These are phyloP conservation scores for Agapostemon virescens DNA, from an alignment of 2,888 invertebrate species.

Conservation along the genomic window DNA sequence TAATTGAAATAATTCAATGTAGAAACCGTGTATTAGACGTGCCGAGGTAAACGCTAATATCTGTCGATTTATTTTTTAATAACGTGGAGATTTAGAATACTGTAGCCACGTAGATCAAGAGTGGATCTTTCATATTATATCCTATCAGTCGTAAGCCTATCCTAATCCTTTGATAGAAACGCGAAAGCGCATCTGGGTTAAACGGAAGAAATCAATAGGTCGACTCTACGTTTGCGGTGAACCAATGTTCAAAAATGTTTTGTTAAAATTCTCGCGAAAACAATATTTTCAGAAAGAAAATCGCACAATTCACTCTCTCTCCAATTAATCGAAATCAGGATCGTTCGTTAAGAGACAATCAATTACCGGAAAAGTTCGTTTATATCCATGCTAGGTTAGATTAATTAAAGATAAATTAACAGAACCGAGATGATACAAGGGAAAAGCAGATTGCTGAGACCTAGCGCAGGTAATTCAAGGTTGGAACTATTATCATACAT, in stretches of 20 bases:
- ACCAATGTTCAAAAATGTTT: constrained; percentile 7
- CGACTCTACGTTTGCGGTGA: not conserved
- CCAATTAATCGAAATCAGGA: not conserved
- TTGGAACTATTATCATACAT: not conserved
- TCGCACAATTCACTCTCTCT: not conserved
- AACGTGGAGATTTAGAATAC: constrained; percentile 1
- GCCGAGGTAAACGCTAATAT: not conserved
- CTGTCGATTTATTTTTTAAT: constrained; percentile 23
- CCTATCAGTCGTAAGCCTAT: constrained; percentile 32
- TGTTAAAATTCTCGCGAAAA: not conserved
- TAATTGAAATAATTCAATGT: not conserved
- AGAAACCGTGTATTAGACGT: not conserved
- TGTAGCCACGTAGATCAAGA: not conserved
- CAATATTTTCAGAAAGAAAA: not conserved
- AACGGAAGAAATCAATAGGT: constrained; percentile 35
- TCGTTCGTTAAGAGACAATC: not conserved
- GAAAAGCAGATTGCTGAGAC: not conserved
- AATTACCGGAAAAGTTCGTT: not conserved
- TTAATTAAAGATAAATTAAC: not conserved
- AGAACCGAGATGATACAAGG: not conserved
- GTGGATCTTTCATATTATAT: constrained; percentile 13
- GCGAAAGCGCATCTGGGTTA: constrained; percentile 29
- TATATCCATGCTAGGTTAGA: no score
- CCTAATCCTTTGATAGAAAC: constrained; percentile 38
- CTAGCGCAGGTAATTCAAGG: not conserved